A percentile compares a stretch with the other conserved stretches of the same genome.
phyloP scores from a whole-genome alignment of 1,140 invertebrate species.

The Macrosteles quadrilineatus region DNA sequence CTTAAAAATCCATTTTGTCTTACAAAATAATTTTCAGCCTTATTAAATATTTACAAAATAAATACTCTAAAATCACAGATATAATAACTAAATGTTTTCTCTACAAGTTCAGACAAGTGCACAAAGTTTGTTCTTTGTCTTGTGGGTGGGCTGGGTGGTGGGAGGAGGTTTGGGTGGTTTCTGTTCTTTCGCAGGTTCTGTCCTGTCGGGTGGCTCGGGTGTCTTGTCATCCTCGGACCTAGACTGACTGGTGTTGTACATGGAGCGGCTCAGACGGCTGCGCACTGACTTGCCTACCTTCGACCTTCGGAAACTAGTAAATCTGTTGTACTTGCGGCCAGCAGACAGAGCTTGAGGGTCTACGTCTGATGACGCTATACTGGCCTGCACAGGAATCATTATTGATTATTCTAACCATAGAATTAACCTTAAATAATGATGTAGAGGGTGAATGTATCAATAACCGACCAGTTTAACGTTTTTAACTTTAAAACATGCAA shows the following conservation, averaged over 20 bases:
- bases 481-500: no score
- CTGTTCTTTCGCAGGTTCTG: neutral
- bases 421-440: no score
- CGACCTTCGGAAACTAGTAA: conserved; percentile 41
- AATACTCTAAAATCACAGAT: conserved; percentile 24
- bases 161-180: neutral
- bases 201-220: neutral
- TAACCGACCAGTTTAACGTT: no score
- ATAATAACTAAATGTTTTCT: neutral
- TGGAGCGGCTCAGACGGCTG: conserved; percentile 38
- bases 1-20: conserved; percentile 12
- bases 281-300: conserved; percentile 37
- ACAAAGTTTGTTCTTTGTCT: conserved; percentile 33
- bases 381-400: conserved; percentile 16
- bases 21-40: conserved; percentile 26
- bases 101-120: conserved; percentile 7
- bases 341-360: conserved; percentile 11
- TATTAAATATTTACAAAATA: conserved; percentile 20
- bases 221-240: conserved; percentile 31
- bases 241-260: conserved; percentile 38
- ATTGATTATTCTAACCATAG: no score
- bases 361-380: neutral
- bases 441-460: no score
- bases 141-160: conserved; percentile 19
- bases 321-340: conserved; percentile 29